Conservation (phyloP, 2,113 vertebrate species). For the Numida meleagris region DNA sequence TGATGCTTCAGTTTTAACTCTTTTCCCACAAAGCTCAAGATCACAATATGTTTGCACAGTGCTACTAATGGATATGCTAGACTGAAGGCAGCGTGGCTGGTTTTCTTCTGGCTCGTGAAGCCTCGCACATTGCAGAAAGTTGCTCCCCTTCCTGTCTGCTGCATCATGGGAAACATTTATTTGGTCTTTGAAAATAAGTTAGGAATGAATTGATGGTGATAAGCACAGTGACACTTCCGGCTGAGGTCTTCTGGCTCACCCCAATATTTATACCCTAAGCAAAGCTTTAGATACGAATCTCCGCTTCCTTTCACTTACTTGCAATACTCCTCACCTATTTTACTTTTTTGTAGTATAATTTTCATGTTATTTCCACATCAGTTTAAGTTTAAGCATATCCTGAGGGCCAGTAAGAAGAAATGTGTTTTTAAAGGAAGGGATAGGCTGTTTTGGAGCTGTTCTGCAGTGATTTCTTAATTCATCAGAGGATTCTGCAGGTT, state of each 20-base stretch:
- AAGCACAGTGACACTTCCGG: neutral
- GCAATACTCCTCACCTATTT: neutral
- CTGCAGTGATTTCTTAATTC: neutral
- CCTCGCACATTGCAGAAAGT: neutral
- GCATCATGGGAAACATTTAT: neutral
- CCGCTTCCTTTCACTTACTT: neutral
- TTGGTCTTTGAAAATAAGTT: neutral
- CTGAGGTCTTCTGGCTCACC: fast-evolving
- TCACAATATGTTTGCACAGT: neutral
- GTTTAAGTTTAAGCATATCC: neutral
- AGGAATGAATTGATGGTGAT: neutral
- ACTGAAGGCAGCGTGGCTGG: fast-evolving
- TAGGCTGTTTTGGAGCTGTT: neutral
- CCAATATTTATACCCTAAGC: neutral
- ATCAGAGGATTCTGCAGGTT: neutral
- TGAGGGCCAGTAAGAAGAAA: neutral
- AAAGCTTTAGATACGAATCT: fast-evolving
- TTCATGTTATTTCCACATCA: neutral
- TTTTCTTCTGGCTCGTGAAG: neutral
- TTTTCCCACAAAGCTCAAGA: neutral
- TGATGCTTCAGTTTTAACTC: neutral
- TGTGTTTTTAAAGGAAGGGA: neutral
- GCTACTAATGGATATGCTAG: neutral
- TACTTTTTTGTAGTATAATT: neutral
- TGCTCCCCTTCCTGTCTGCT: neutral